Base-by-base conservation (phyloP, 2,888 invertebrate genomes). In the Pandemis heparana region DNA sequence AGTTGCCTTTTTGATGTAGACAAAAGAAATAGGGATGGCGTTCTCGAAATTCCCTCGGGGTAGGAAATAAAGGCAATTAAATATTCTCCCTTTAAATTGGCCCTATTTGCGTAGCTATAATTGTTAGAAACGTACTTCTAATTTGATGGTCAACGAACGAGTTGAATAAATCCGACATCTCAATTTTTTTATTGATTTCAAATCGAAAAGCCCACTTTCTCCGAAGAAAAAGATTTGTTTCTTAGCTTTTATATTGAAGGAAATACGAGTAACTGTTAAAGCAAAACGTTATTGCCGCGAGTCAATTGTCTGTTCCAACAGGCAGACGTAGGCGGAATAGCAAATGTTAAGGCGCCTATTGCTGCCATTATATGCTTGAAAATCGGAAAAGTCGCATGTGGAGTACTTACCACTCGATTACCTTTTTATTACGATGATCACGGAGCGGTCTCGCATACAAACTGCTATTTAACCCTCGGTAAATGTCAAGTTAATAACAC, bases 251-350 rank as follows among this genome's bases (percentile, higher is more conserved):
- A 67, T 68, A 48, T 73, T 41, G 67, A 39, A 63, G 68, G 56
- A 73, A 73, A 73, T 63, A 63, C 71, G 78, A 79, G 80, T 77
- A 79, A 79, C 78, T 77, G 66, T 70, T 77, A 83, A 85, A 82
- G 82, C 83, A 83, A 85, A 86, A 84, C 83, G 82, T 82, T 87
- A 87, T 86, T 85, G 84, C 83, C 81, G 79, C 78, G 79, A 88
- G 84, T 85, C 87, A 85, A 88, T 88, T 87, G 86, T 79, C 81
- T 84, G 83, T 85, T 86, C 85, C 87, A 86, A 87, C 80, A 85
- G 77, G 78, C 79, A 80, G 78, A 85, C 85, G 85, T 80, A 85
- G 80, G 81, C 83, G 83, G 87, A 89, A 88, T 88, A 86, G 81
- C 82, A 85, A 88, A 86, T 83, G 81, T 80, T 77, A 78, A 79